phyloP scores from a whole-genome alignment of 2,113 vertebrate genomes.

The human region DNA sequence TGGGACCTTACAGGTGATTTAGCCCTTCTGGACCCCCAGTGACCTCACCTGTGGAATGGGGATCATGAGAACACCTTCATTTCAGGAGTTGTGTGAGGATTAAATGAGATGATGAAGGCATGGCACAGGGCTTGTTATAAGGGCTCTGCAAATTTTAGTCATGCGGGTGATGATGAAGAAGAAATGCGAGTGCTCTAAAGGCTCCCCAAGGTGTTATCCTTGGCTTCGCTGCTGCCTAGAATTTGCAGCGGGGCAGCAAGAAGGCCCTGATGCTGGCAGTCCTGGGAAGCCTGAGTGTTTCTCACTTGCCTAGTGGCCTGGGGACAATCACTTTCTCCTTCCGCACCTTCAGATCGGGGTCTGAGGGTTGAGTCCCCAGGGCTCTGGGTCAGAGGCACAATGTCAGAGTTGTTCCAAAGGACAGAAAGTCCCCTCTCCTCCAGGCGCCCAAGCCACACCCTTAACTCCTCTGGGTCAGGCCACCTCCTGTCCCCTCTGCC shows the following conservation, averaged over 20 bases:
- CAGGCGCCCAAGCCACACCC: rapidly evolving
- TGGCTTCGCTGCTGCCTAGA: not conserved
- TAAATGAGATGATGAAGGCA: not conserved
- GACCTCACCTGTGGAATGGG: not conserved
- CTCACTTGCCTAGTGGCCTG: not conserved
- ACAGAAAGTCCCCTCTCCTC: not conserved
- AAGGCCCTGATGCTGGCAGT: not conserved
- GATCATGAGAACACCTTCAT: not conserved
- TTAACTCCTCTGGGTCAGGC: no score
- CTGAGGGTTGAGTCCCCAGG: not conserved
- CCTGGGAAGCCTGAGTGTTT: not conserved
- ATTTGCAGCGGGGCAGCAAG: not conserved
- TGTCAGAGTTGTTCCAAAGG: not conserved
- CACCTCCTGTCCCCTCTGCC: not conserved
- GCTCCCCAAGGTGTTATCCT: not conserved
- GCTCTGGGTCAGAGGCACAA: not conserved
- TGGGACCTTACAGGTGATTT: not conserved
- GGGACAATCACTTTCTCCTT: not conserved
- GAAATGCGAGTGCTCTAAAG: not conserved
- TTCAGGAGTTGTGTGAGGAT: not conserved
- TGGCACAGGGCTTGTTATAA: not conserved
- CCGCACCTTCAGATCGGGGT: not conserved
- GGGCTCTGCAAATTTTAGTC: not conserved
- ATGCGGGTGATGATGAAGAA: not conserved
- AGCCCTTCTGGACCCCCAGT: not conserved